Evolutionary conservation across 2,113 vertebrate genomes (phyloP).

Genomic region (Peromyscus leucopus): DNA sequence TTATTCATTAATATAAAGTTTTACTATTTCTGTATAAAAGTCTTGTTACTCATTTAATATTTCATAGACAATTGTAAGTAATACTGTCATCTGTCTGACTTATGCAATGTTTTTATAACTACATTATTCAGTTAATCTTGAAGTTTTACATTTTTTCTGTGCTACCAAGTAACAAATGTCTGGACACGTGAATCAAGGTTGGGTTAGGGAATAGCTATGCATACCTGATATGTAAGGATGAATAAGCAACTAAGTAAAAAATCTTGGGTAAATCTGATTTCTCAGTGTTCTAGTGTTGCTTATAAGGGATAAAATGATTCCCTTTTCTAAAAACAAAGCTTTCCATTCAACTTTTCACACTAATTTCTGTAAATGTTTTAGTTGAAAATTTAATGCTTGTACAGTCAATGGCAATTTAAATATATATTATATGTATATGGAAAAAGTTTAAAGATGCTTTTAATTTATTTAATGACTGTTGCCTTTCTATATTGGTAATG

Average conservation of each 20-base stretch:
- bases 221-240: conserved; percentile 1
- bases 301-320: conserved; percentile 12
- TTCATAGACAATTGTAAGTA: conserved; percentile 50
- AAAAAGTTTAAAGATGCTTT: conserved; percentile 91
- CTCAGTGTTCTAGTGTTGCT: conserved; percentile 57
- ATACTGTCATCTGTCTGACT: conserved; percentile 48
- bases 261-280: conserved; percentile 44
- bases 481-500: conserved; percentile 80
- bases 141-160: conserved; percentile 39
- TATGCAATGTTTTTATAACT: conserved; percentile 37
- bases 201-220: conserved; percentile 37
- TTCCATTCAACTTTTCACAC: conserved; percentile 62
- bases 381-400: conserved; percentile 89
- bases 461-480: conserved; percentile 94
- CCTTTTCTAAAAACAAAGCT: conserved; percentile 40
- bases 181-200: conserved; percentile 35
- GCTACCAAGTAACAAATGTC: conserved; percentile 50
- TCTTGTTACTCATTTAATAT: conserved; percentile 19
- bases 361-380: conserved; percentile 87
- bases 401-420: conserved; percentile 89
- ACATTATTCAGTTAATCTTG: conserved; percentile 52
- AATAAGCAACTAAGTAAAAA: conserved; percentile 33
- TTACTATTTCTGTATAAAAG: conserved; percentile 54
- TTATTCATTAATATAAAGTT: conserved; percentile 46
- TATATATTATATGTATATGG: conserved; percentile 92